These are phyloP conservation scores for Mythimna pallens DNA, from an alignment of 2,888 invertebrate species.

Conservation along the genomic window DNA sequence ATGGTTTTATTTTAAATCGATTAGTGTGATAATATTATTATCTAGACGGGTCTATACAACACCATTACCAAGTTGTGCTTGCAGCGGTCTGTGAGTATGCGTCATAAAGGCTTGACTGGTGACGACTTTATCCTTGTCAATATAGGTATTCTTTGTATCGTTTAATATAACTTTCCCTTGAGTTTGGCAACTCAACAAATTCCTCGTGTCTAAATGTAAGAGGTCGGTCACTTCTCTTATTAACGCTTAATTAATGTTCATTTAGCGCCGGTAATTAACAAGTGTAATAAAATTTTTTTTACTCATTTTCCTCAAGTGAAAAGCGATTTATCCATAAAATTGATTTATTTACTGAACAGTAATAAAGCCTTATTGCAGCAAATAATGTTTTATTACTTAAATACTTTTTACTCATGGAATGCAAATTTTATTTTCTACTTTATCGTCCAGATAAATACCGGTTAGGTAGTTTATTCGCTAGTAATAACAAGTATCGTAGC, in stretches of 20 bases:
- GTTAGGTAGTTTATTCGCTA: conserved; percentile 17
- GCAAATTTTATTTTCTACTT: conserved; percentile 57
- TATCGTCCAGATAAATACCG: conserved; percentile 36
- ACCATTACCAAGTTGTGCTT: too few relatives aligned
- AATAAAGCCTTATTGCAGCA: conserved; percentile 25
- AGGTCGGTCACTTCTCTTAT: conserved; percentile 25
- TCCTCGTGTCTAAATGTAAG: background rate
- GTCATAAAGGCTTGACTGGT: too few relatives aligned
- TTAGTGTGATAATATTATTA: too few relatives aligned
- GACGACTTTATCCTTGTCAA: too few relatives aligned
- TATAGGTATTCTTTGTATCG: too few relatives aligned
- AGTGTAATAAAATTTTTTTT: background rate
- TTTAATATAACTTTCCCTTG: too few relatives aligned
- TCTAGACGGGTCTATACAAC: too few relatives aligned
- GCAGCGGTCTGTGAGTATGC: too few relatives aligned
- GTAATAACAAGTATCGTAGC: conserved; percentile 3
- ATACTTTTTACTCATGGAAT: conserved; percentile 50
- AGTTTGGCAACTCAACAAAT: background rate
- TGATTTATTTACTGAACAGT: background rate
- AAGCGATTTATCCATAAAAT: conserved; percentile 7
- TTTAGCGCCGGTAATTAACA: conserved; percentile 1
- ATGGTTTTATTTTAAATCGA: too few relatives aligned
- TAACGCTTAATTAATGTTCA: conserved; percentile 8
- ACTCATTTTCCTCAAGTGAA: conserved; percentile 21
- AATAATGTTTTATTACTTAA: conserved; percentile 56